Conservation (phyloP, 2,797 vertebrate genomes). For the Tadarida brasiliensis region DNA sequence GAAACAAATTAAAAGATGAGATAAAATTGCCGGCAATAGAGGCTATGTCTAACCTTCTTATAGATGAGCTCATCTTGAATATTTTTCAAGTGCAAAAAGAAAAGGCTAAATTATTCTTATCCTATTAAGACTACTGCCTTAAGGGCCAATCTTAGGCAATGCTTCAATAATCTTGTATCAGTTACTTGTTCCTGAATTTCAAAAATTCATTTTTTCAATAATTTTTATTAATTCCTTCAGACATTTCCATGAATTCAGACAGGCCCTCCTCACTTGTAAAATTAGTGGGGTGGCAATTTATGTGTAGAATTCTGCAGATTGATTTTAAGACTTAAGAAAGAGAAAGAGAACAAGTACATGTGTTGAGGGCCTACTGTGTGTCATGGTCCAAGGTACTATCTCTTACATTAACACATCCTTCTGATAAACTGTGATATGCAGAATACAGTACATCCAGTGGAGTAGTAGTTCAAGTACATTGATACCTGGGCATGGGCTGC, state of each 20-base stretch:
- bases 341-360: not conserved
- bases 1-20: conserved; percentile 58
- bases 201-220: conserved; percentile 26
- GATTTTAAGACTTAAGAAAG: not conserved
- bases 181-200: conserved; percentile 58
- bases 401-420: not conserved
- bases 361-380: not conserved
- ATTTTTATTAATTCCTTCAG: conserved; percentile 1
- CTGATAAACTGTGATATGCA: not conserved
- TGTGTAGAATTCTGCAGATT: not conserved
- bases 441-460: not conserved
- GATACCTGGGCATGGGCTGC: not conserved
- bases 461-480: not conserved
- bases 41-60: conserved; percentile 54
- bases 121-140: conserved; percentile 62
- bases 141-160: conserved; percentile 54
- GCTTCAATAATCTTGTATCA: conserved; percentile 65
- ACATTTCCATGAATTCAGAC: conserved; percentile 27
- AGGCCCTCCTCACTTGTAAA: conserved; percentile 23
- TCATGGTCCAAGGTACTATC: not conserved
- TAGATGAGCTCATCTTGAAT: conserved; percentile 54
- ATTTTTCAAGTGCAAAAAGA: conserved; percentile 44
- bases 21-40: conserved; percentile 36
- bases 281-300: not conserved
- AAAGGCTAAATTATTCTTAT: conserved; percentile 73